Evolutionary conservation across 2,888 invertebrate species (phyloP).

Genomic region (Dryocosmus kuriphilus): DNA sequence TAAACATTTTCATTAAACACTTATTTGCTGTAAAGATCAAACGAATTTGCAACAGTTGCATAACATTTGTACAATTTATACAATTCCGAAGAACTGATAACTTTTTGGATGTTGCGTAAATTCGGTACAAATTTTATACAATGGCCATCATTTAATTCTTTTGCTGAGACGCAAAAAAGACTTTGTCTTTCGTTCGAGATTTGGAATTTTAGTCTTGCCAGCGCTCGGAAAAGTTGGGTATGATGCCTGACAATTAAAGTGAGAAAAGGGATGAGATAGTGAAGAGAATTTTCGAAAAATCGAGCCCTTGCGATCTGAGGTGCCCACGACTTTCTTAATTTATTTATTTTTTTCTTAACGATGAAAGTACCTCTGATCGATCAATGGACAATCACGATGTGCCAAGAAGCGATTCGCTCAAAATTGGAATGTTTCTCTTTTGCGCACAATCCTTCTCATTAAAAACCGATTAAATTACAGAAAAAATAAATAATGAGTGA

Average conservation of each 20-base stretch:
- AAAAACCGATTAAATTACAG: neutral
- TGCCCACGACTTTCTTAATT: slow-evolving; percentile 48
- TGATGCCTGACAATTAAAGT: slow-evolving; percentile 3
- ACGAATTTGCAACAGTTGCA: neutral
- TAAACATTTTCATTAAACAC: slow-evolving; percentile 6
- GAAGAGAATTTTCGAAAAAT: slow-evolving; percentile 21
- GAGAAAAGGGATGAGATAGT: neutral
- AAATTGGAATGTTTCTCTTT: slow-evolving; percentile 12
- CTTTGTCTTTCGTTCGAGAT: neutral
- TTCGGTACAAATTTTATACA: slow-evolving; percentile 10
- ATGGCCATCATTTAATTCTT: neutral
- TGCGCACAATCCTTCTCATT: neutral
- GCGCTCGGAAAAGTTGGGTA: neutral
- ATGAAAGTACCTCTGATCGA: slow-evolving; percentile 49
- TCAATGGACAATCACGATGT: slow-evolving; percentile 61
- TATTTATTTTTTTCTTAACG: slow-evolving; percentile 50
- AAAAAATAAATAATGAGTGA: neutral
- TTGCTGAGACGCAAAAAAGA: slow-evolving; percentile 6
- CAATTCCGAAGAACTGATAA: neutral
- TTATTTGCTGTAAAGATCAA: neutral
- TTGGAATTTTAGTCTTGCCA: slow-evolving; percentile 15
- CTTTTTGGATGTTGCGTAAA: neutral
- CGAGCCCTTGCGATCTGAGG: slow-evolving; percentile 19
- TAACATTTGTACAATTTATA: neutral
- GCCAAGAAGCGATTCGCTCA: slow-evolving; percentile 57